phyloP scores from a whole-genome alignment of 2,797 vertebrate genomes.

The Chromobotia macracanthus region DNA sequence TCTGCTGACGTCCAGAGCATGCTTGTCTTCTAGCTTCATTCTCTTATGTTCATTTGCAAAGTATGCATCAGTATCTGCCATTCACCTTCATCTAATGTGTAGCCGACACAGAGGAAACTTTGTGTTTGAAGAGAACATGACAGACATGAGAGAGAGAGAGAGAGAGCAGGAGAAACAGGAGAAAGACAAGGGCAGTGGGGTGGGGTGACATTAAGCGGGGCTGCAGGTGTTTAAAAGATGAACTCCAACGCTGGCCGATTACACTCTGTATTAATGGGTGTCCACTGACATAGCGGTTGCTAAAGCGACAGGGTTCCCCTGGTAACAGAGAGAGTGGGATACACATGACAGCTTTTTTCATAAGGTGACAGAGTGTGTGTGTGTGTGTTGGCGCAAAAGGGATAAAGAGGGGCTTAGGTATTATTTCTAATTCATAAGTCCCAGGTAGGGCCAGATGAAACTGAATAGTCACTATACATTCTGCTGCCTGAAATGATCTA shows the following conservation, averaged over 20 bases:
- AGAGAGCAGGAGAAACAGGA: background rate
- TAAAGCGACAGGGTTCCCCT: constrained; percentile 41
- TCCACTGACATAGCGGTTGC: constrained; percentile 29
- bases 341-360: constrained; percentile 30
- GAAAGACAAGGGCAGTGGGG: background rate
- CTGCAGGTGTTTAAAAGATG: constrained; percentile 39
- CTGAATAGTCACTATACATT: too few species aligned
- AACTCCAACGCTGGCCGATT: background rate
- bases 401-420: constrained; percentile 8
- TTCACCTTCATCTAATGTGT: background rate
- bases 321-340: constrained; percentile 33
- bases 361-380: constrained; percentile 32
- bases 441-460: background rate
- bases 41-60: constrained; percentile 31
- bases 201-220: background rate
- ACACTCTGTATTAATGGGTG: background rate
- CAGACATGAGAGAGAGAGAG: constrained; percentile 1
- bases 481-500: too few species aligned
- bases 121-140: constrained; percentile 15
- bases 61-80: constrained; percentile 20
- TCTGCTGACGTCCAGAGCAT: background rate
- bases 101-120: background rate
- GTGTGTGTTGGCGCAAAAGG: background rate
- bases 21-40: background rate
- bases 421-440: background rate